Evolutionary conservation across 2,113 vertebrate genomes (phyloP).

Genomic region (Silurus meridionalis): DNA sequence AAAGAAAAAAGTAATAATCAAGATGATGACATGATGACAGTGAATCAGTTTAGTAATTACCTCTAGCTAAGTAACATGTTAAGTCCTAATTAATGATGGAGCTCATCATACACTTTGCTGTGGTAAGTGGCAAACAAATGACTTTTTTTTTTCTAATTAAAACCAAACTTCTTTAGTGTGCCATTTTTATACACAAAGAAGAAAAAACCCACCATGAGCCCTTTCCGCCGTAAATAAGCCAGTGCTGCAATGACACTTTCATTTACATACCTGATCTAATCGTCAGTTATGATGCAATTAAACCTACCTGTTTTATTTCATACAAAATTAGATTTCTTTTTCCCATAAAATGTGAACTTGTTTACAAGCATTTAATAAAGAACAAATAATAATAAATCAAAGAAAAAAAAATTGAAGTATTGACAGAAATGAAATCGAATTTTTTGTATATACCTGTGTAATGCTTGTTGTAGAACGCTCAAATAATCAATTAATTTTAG

Average conservation of each 20-base stretch:
- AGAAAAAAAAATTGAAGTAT: too few species aligned
- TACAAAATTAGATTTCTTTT: neutral
- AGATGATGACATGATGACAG: slow-evolving; percentile 18
- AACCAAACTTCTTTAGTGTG: neutral
- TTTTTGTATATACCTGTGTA: neutral
- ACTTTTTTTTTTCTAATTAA: too few species aligned
- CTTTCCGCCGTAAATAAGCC: neutral
- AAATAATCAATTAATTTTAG: neutral
- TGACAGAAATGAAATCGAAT: neutral
- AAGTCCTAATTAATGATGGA: neutral
- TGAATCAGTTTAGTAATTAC: neutral
- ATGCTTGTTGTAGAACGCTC: neutral
- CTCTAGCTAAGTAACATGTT: neutral
- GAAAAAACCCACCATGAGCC: neutral
- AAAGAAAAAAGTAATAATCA: neutral
- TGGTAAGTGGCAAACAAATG: neutral
- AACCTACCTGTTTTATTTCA: neutral
- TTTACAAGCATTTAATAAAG: neutral
- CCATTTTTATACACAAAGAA: neutral
- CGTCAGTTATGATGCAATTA: neutral
- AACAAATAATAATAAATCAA: neutral
- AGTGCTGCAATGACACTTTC: neutral
- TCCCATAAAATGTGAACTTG: neutral
- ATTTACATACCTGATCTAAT: neutral
- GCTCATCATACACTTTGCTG: neutral